Evolutionary conservation across 1,140 invertebrate species (phyloP).

Genomic region (Lordiphosa stackelbergi): DNA sequence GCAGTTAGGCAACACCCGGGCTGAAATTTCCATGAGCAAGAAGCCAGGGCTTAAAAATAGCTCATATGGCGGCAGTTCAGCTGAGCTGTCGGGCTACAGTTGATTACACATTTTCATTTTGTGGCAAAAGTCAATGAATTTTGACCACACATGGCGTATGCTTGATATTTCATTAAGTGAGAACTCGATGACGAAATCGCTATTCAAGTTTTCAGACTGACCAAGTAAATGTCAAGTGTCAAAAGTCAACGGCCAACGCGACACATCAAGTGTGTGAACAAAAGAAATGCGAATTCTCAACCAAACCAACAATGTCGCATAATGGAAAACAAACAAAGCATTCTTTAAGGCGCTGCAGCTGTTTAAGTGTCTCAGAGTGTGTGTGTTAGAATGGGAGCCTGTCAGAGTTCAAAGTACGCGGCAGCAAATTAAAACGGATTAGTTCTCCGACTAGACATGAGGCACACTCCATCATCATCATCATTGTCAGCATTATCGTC

Average conservation of each 20-base stretch:
- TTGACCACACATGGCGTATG: conserved; percentile 64
- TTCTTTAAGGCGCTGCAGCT: conserved; percentile 54
- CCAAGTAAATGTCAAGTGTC: background rate
- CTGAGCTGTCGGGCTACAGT: conserved; percentile 61
- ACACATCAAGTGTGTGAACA: conserved; percentile 15
- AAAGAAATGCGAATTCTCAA: conserved; percentile 19
- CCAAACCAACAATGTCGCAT: conserved; percentile 14
- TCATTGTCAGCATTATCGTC: too few species aligned
- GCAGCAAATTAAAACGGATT: conserved; percentile 55
- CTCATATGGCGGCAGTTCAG: conserved; percentile 20
- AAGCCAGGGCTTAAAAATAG: conserved; percentile 55
- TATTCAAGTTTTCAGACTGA: too few species aligned
- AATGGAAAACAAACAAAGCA: conserved; percentile 69
- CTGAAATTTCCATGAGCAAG: conserved; percentile 43
- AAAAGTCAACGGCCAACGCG: conserved; percentile 29
- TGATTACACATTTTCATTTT: conserved; percentile 74
- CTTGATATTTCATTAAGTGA: conserved; percentile 67
- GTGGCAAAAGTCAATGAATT: conserved; percentile 65
- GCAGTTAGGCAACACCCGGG: conserved; percentile 55
- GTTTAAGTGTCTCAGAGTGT: conserved; percentile 8
- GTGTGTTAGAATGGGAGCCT: background rate
- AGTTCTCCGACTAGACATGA: conserved; percentile 16
- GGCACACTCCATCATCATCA: conserved; percentile 26
- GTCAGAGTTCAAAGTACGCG: conserved; percentile 61
- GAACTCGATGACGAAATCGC: conserved; percentile 3